These are phyloP conservation scores for Ia io DNA, from an alignment of 2,113 vertebrate species.

Conservation along the genomic window DNA sequence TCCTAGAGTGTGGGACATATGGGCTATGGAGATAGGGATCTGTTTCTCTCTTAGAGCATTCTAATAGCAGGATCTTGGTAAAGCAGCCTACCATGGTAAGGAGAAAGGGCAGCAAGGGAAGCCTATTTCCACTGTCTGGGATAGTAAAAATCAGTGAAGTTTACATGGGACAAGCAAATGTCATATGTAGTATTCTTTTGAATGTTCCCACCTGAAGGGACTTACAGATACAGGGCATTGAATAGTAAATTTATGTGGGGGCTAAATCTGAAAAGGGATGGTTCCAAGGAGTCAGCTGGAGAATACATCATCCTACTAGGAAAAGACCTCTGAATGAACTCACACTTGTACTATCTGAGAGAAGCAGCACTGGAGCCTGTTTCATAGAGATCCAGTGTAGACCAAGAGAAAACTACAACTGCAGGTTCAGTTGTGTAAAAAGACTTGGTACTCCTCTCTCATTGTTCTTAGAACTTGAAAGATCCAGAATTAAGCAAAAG, in stretches of 20 bases:
- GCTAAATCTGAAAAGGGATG: not conserved
- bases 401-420: not conserved
- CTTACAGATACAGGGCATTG: not conserved
- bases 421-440: not conserved
- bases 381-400: not conserved
- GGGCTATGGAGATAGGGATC: not conserved
- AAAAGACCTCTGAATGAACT: not conserved
- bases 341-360: not conserved
- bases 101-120: not conserved
- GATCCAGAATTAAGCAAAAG: not conserved
- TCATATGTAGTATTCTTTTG: not conserved
- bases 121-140: not conserved
- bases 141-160: not conserved
- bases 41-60: not conserved
- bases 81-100: not conserved
- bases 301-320: not conserved
- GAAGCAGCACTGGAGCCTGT: not conserved
- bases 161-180: not conserved
- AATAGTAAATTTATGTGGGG: not conserved
- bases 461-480: not conserved
- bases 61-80: not conserved
- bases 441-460: not conserved
- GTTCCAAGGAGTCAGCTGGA: not conserved
- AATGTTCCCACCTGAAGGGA: not conserved
- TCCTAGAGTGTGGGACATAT: not conserved